Evolutionary conservation across 2,113 vertebrate genomes (phyloP).

Genomic region (Paracanthobrama guichenoti): DNA sequence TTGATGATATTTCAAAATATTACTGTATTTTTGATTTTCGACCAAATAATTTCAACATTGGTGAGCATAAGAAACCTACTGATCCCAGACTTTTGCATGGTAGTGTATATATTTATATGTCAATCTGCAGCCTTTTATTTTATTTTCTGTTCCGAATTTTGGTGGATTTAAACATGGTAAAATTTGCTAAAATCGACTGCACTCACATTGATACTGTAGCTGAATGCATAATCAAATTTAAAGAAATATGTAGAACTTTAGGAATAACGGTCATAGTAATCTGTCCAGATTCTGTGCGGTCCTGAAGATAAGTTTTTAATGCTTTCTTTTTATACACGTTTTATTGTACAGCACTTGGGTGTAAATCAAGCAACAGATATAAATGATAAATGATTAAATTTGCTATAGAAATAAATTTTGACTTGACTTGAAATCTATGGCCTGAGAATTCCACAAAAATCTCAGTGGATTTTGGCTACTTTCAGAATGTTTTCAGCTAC

Average conservation of each 20-base stretch:
- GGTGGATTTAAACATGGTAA: not conserved
- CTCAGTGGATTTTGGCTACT: not conserved
- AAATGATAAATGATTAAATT: no score
- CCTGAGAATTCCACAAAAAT: not conserved
- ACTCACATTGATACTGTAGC: constrained; percentile 1
- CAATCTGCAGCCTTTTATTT: not conserved
- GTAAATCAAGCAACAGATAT: no score
- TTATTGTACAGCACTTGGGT: no score
- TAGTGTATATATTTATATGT: not conserved
- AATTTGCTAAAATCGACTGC: not conserved
- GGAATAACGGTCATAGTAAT: not conserved
- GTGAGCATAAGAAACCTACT: not conserved
- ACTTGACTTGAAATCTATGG: not conserved
- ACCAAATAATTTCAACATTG: not conserved
- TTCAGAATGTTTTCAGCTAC: not conserved
- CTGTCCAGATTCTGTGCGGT: not conserved
- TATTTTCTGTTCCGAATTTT: no score
- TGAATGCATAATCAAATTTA: not conserved
- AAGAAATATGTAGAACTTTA: not conserved
- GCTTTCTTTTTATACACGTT: no score
- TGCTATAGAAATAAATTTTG: no score
- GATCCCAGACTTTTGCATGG: not conserved
- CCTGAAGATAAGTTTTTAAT: not conserved
- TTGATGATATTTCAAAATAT: not conserved
- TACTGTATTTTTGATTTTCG: not conserved